Percentiles rank a stretch among this genome's conserved stretches.
phyloP scores from a whole-genome alignment of 1,140 invertebrate genomes.

The Chrysomallon squamiferum region DNA sequence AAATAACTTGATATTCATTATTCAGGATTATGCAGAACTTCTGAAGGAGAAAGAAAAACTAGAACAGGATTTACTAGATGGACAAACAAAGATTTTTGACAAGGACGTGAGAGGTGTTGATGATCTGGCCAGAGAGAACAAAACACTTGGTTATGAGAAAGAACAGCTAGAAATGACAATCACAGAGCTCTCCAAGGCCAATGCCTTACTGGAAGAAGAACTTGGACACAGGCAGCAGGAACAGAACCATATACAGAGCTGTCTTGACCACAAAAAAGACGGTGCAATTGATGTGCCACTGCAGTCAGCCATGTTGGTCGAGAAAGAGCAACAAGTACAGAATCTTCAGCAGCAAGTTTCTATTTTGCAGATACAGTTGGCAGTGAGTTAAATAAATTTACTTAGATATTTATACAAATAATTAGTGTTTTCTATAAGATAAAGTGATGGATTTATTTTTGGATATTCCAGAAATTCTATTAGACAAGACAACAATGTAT shows the following conservation, averaged over 20 bases:
- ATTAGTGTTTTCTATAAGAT: too few species aligned
- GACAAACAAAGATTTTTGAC: conserved; percentile 36
- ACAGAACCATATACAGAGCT: not conserved
- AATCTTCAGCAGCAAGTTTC: conserved; percentile 39
- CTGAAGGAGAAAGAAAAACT: conserved; percentile 50
- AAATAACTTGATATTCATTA: conserved; percentile 11
- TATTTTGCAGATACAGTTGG: conserved; percentile 40
- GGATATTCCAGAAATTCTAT: too few species aligned
- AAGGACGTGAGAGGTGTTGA: conserved; percentile 6
- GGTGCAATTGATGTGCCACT: not conserved
- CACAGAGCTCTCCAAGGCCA: conserved; percentile 40
- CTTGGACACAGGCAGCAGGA: conserved; percentile 11
- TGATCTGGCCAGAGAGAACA: conserved; percentile 37
- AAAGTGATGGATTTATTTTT: too few species aligned
- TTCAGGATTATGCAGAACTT: conserved; percentile 48
- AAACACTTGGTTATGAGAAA: conserved; percentile 37
- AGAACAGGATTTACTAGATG: conserved; percentile 43
- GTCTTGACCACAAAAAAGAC: not conserved
- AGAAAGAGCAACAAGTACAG: not conserved
- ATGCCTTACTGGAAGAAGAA: conserved; percentile 44
- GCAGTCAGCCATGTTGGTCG: not conserved
- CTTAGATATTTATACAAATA: too few species aligned
- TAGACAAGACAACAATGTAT: too few species aligned
- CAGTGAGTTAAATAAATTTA: conserved; percentile 53
- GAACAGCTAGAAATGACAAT: conserved; percentile 46